Evolutionary conservation across 2,797 vertebrate species (phyloP).

Genomic region (Tokudaia muenninki): DNA sequence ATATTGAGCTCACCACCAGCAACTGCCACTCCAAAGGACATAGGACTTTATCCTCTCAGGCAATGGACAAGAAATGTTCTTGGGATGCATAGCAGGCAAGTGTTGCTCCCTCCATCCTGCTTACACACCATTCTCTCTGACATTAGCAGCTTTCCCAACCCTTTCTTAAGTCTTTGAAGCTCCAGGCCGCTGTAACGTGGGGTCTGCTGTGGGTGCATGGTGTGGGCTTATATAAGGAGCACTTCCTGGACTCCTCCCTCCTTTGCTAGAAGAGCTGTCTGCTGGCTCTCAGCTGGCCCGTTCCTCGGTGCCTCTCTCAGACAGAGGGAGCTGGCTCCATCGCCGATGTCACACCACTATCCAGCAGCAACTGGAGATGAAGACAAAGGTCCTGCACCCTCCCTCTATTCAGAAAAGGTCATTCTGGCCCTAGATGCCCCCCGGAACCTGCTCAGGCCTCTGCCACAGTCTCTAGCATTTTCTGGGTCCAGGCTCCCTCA

Average conservation of each 20-base stretch:
- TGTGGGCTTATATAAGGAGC: not conserved
- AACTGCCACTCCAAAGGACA: slow-evolving; percentile 4
- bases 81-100: not conserved
- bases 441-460: not conserved
- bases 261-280: not conserved
- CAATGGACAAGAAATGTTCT: not conserved
- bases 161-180: not conserved
- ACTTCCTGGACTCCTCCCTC: not conserved
- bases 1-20: not conserved
- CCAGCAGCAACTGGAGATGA: not conserved
- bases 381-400: not conserved
- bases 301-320: not conserved
- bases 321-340: not conserved
- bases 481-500: not conserved
- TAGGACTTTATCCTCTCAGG: slow-evolving; percentile 23
- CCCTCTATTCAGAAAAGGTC: not conserved
- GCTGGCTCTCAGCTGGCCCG: not conserved
- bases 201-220: not conserved
- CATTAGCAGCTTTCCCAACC: not conserved
- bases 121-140: not conserved
- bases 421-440: not conserved
- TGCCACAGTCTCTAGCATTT: not conserved
- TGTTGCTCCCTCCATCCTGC: not conserved
- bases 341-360: not conserved
- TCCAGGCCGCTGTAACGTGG: not conserved